Evolutionary conservation across 1,140 invertebrate genomes (phyloP).

Genomic region (Euborellia annulipes): DNA sequence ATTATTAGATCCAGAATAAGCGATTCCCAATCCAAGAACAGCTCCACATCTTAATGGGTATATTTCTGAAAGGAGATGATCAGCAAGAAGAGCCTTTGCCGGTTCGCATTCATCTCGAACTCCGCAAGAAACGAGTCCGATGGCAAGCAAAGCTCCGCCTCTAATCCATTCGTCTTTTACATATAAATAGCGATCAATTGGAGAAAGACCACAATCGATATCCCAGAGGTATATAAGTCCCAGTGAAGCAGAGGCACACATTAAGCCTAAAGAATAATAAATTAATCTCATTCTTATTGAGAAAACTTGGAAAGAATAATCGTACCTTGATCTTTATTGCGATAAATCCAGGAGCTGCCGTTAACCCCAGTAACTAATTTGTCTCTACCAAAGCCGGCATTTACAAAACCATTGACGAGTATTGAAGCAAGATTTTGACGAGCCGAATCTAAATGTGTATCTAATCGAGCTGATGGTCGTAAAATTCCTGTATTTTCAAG

Average conservation of each 20-base stretch:
- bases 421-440: slow-evolving; percentile 47
- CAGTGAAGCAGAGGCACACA: slow-evolving; percentile 45
- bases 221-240: slow-evolving; percentile 51
- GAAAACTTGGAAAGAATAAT: background rate
- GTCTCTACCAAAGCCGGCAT: slow-evolving; percentile 53
- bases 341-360: slow-evolving; percentile 50
- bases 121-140: slow-evolving; percentile 49
- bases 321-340: slow-evolving; percentile 51
- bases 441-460: slow-evolving; percentile 36
- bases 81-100: slow-evolving; percentile 45
- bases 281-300: background rate
- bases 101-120: slow-evolving; percentile 53
- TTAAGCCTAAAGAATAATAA: slow-evolving; percentile 38
- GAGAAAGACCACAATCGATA: slow-evolving; percentile 45
- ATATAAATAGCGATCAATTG: slow-evolving; percentile 53
- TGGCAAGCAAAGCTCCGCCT: slow-evolving; percentile 46
- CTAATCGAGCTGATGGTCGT: slow-evolving; percentile 30
- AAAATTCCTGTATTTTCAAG: slow-evolving; percentile 35
- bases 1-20: slow-evolving; percentile 50
- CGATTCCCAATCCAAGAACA: slow-evolving; percentile 43
- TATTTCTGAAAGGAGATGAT: slow-evolving; percentile 38
- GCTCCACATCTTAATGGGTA: slow-evolving; percentile 39
- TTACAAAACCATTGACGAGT: slow-evolving; percentile 58
- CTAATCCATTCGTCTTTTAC: slow-evolving; percentile 47
- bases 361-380: slow-evolving; percentile 47